These are phyloP conservation scores for Erethizon dorsatum DNA, from an alignment of 2,797 vertebrate species.

Conservation along the genomic window DNA sequence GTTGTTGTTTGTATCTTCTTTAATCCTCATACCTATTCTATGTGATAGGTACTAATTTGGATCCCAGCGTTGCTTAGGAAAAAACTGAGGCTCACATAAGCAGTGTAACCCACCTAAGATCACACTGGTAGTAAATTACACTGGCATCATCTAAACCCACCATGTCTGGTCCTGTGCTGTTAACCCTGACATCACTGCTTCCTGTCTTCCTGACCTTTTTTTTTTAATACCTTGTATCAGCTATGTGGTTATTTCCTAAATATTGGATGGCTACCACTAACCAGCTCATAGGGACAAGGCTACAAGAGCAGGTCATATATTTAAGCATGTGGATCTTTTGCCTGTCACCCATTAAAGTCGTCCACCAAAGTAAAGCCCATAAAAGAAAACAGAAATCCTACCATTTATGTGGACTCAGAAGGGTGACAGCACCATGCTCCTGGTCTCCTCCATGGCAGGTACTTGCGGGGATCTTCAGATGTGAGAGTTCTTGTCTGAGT, in stretches of 20 bases:
- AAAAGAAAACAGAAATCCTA: slow-evolving; percentile 23
- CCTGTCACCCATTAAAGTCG: background rate
- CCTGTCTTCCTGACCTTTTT: background rate
- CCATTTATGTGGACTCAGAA: background rate
- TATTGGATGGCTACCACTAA: background rate
- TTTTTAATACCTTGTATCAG: background rate
- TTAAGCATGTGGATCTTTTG: background rate
- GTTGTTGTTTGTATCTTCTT: background rate
- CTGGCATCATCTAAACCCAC: background rate
- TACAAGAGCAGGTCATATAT: background rate
- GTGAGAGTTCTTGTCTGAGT: background rate
- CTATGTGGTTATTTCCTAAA: background rate
- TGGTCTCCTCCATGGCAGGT: background rate
- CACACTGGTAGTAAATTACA: background rate
- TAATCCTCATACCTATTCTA: background rate
- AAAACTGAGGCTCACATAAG: background rate
- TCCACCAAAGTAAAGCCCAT: background rate
- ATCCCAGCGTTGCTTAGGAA: background rate
- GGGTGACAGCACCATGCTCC: background rate
- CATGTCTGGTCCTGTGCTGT: background rate
- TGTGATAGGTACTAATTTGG: background rate
- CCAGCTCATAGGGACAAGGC: background rate
- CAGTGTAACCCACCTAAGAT: background rate
- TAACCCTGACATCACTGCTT: background rate
- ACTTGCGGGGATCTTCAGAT: background rate